Base-by-base conservation (phyloP, 2,888 invertebrate species). In the Marasmarcha lunaedactyla region DNA sequence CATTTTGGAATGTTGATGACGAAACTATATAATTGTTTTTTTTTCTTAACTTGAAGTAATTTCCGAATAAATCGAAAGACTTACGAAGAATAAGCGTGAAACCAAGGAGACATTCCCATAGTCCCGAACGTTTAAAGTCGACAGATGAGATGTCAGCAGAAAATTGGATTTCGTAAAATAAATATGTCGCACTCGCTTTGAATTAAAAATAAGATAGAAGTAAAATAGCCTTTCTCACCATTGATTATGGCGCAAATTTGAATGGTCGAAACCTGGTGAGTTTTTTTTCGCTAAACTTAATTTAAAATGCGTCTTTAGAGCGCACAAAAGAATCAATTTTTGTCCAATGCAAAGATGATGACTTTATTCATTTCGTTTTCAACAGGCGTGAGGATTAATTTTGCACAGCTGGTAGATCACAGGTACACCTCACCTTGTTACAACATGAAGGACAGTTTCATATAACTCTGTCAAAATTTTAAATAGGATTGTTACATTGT, bases 141-240 rank as follows among this genome's bases (percentile, higher is more conserved):
- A 83, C 83, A 81, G 79, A 73, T 78, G 77, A 79, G 69, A 78
- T 74, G 83, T 79, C 83, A 72, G 79, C 79, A 79, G 79, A 81
- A 83, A 83, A 83, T 83, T 81, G 83, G 83, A 83, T 83, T 83
- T 78, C 60, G 76, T 72, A 78, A 79, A 81, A 81, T 83, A 83
- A 83, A 83, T 78, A 79, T 79, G 79, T 79, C 78, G 66, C 68
- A 67, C 69, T 67, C 63, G 64, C 66, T 68, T 71, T 66, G 65
- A 68, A 66, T 68, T 63, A 63, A 55, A 42, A 40, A 36, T 15
- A 14, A 43, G 39, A 43, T 33, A 7, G 27, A 43, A 27, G 68
- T 62, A 62, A 44, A 44, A 45, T 44, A 30, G 10, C 30, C 30
- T 11, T 30, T 30, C 10, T n/a, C 11, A 7, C 30, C 30, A 30